Percentiles rank a stretch among this genome's conserved stretches.
Evolutionary conservation across 2,888 invertebrate species (phyloP).

Genomic region (Platycnemis pennipes): DNA sequence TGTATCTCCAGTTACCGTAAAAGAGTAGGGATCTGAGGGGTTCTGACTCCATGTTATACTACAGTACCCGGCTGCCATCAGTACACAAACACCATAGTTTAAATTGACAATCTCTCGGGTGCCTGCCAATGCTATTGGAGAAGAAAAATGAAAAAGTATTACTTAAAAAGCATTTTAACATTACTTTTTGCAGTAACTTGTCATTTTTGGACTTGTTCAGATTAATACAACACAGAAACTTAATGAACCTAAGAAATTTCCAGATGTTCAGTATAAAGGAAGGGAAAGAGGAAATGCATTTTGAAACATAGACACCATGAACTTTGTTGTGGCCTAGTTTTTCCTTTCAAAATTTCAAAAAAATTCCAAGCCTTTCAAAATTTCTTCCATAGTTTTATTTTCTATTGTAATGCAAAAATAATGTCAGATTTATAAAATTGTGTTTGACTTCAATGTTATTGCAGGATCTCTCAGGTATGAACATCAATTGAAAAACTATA

Average conservation of each 20-base stretch:
- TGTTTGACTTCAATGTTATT: neutral
- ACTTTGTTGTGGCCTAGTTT: neutral
- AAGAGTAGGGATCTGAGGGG: conserved; percentile 82
- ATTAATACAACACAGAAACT: too few relatives aligned
- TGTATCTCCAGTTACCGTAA: conserved; percentile 87
- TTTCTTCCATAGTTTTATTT: neutral
- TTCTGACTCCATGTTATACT: conserved; percentile 84
- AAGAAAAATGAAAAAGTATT: neutral
- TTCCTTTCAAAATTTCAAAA: neutral
- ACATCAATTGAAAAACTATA: neutral
- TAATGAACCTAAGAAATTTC: neutral
- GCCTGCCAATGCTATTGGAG: conserved; percentile 79
- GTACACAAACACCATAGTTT: conserved; percentile 89
- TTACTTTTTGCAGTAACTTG: neutral
- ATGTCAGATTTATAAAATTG: neutral
- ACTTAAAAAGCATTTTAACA: neutral
- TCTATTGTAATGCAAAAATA: neutral
- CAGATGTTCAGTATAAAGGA: neutral
- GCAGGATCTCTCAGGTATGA: neutral
- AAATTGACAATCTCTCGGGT: conserved; percentile 87
- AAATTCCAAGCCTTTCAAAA: too few relatives aligned
- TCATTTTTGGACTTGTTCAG: too few relatives aligned
- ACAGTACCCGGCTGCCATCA: conserved; percentile 87
- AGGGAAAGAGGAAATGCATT: neutral
- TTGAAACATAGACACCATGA: neutral